phyloP scores from a whole-genome alignment of 1,140 invertebrate species.

The Drosophila ercepeae region DNA sequence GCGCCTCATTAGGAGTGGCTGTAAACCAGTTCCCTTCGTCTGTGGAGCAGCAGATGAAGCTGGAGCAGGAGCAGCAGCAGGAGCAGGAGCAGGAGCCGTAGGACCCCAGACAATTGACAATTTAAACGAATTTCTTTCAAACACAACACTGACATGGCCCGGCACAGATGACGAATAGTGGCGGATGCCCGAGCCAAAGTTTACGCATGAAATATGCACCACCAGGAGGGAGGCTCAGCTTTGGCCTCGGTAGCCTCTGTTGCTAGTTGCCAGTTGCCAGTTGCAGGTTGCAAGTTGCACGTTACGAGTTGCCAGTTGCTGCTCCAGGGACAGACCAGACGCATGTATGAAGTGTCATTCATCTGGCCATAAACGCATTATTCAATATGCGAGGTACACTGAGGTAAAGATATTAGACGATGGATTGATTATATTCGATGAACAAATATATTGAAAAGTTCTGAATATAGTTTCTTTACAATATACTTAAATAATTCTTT shows the following conservation, averaged over 20 bases:
- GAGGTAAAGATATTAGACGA: constrained; percentile 6
- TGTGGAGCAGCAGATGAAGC: neutral
- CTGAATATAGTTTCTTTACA: neutral
- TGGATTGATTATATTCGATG: no score
- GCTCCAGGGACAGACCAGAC: constrained; percentile 52
- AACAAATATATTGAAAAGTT: neutral
- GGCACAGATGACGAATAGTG: constrained; percentile 76
- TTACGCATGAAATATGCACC: constrained; percentile 78
- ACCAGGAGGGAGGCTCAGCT: constrained; percentile 33
- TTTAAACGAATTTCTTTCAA: constrained; percentile 81
- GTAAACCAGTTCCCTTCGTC: constrained; percentile 61
- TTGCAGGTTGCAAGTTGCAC: constrained; percentile 2
- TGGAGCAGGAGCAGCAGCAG: constrained; percentile 9
- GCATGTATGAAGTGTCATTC: constrained; percentile 78
- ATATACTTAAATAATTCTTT: no score
- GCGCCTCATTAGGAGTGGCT: constrained; percentile 76
- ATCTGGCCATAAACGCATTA: constrained; percentile 81
- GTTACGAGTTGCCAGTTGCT: constrained; percentile 14
- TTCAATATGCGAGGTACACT: constrained; percentile 61
- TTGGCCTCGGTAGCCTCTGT: constrained; percentile 10
- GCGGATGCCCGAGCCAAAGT: constrained; percentile 63
- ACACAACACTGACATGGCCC: constrained; percentile 70
- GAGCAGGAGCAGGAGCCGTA: constrained; percentile 29
- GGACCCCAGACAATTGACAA: constrained; percentile 76
- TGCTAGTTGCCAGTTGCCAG: constrained; percentile 4